phyloP scores from a whole-genome alignment of 1,140 invertebrate genomes.

The Temnothorax longispinosus region DNA sequence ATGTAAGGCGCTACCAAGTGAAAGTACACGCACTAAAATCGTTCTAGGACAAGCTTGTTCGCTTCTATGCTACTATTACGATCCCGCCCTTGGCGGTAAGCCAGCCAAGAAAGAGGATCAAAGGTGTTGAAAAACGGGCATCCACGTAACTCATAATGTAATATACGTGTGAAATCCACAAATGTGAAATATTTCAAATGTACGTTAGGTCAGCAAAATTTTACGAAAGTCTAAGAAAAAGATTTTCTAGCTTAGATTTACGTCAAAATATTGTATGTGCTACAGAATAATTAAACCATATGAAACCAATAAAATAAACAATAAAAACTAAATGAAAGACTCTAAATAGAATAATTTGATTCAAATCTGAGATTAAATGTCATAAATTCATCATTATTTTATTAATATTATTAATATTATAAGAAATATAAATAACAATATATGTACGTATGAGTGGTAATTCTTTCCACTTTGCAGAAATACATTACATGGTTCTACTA shows the following conservation, averaged over 20 bases:
- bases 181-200: neutral
- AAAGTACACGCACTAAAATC: slow-evolving; percentile 57
- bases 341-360: neutral
- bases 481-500: neutral
- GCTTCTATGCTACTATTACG: neutral
- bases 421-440: neutral
- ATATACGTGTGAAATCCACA: neutral
- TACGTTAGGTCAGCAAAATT: neutral
- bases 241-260: neutral
- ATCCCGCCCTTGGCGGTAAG: slow-evolving; percentile 55
- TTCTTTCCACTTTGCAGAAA: neutral
- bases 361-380: neutral
- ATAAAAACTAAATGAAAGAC: neutral
- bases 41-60: slow-evolving; percentile 18
- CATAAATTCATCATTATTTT: neutral
- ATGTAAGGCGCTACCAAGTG: slow-evolving; percentile 44
- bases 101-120: slow-evolving; percentile 56
- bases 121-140: slow-evolving; percentile 64
- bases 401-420: neutral
- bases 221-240: neutral
- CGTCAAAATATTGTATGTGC: neutral
- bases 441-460: neutral
- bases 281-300: neutral
- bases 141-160: slow-evolving; percentile 49
- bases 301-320: too few species aligned